phyloP scores from a whole-genome alignment of 35 echinoderm and acorn worm genomes.

The Acanthaster planci region DNA sequence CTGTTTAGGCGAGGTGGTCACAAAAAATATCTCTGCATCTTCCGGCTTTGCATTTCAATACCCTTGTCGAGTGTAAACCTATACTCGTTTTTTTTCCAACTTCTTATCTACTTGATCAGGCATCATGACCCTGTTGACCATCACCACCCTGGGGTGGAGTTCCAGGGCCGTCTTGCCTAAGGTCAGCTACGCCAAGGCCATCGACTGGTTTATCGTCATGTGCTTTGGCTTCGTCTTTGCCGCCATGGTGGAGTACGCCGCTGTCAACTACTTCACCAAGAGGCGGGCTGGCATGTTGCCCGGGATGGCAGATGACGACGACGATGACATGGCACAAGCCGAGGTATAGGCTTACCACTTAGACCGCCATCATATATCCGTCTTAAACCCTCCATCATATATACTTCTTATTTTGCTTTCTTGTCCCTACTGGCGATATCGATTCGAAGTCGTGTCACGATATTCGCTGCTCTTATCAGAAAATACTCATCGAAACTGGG shows the following conservation, averaged over 20 bases:
- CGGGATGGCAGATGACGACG: conserved; percentile 85
- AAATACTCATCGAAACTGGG: too few relatives aligned
- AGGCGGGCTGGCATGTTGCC: conserved; percentile 80
- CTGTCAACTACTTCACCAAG: conserved; percentile 93
- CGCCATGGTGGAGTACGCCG: conserved; percentile 85
- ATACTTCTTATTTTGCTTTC: background rate
- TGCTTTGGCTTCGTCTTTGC: conserved; percentile 91
- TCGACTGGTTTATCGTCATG: conserved; percentile 81
- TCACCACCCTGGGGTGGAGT: conserved; percentile 85
- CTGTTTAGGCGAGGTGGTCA: too few relatives aligned
- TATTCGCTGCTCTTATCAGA: too few relatives aligned
- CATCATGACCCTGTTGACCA: conserved; percentile 87
- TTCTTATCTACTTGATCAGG: conserved; percentile 30
- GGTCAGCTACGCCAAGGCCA: conserved; percentile 91
- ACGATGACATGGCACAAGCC: conserved; percentile 81
- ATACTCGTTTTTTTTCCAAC: conserved; percentile 1
- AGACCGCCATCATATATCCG: too few relatives aligned
- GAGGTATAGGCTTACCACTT: conserved; percentile 37
- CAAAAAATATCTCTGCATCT: too few relatives aligned
- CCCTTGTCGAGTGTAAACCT: too few relatives aligned
- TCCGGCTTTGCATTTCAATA: too few relatives aligned
- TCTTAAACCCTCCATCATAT: too few relatives aligned
- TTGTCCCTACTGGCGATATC: too few relatives aligned
- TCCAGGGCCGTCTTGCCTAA: conserved; percentile 78
- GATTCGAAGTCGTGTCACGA: too few relatives aligned